Conservation (phyloP, 1,140 invertebrate genomes). For the Pseudomyrmex concolor region DNA sequence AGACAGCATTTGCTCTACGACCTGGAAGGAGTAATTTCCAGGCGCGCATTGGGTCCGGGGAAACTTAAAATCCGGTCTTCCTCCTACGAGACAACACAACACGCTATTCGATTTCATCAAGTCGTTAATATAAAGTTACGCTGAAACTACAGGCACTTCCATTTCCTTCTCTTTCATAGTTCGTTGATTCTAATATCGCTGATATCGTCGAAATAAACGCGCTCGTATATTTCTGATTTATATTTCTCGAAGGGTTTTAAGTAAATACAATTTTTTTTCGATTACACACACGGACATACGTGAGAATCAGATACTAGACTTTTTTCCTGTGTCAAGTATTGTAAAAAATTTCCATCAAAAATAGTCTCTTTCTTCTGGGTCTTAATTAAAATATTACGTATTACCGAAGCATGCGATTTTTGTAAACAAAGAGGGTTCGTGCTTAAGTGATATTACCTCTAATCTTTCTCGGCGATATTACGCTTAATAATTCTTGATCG, state of each 20-base stretch:
- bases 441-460: not conserved
- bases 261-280: not conserved
- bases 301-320: too few species aligned
- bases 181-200: not conserved
- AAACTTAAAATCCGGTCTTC: slow-evolving; percentile 14
- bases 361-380: not conserved
- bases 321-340: too few species aligned
- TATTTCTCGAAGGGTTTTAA: not conserved
- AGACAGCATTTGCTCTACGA: slow-evolving; percentile 51
- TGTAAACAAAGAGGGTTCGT: not conserved
- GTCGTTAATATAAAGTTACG: not conserved
- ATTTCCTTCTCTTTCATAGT: not conserved
- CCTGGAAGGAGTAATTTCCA: slow-evolving; percentile 51
- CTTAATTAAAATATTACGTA: not conserved
- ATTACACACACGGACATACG: too few species aligned
- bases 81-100: not conserved
- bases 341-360: not conserved
- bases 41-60: not conserved
- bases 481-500: slow-evolving; percentile 44
- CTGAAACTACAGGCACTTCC: not conserved
- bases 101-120: slow-evolving; percentile 27
- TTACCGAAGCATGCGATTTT: too few species aligned
- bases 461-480: slow-evolving; percentile 28
- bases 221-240: not conserved
- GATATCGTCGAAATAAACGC: not conserved